Evolutionary conservation across 2,113 vertebrate genomes (phyloP).

Genomic region (Oryzias javanicus): DNA sequence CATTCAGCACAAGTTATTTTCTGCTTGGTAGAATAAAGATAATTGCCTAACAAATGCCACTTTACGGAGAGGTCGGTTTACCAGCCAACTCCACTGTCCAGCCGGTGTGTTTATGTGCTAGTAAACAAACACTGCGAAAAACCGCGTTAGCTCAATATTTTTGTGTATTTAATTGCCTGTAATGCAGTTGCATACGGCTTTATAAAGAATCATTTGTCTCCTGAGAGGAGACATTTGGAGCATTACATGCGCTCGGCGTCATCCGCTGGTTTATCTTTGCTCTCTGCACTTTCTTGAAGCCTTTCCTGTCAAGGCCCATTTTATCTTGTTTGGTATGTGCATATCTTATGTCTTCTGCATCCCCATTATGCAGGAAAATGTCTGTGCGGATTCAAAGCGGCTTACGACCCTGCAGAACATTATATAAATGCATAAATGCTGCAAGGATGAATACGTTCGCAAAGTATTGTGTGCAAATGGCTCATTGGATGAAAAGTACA

Average conservation of each 20-base stretch:
- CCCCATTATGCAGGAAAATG: constrained; percentile 54
- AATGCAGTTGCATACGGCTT: constrained; percentile 20
- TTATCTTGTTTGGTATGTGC: constrained; percentile 57
- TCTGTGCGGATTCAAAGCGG: constrained; percentile 48
- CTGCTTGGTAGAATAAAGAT: constrained; percentile 67
- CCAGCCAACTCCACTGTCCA: constrained; percentile 31
- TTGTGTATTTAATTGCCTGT: constrained; percentile 49
- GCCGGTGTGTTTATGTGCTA: constrained; percentile 24
- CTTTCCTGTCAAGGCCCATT: constrained; percentile 50
- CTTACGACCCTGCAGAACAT: constrained; percentile 49
- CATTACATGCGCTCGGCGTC: constrained; percentile 19
- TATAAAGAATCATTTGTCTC: constrained; percentile 32
- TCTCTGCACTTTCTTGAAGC: constrained; percentile 44
- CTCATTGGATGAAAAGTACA: constrained; percentile 30
- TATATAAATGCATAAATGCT: constrained; percentile 58
- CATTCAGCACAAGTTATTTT: constrained; percentile 60
- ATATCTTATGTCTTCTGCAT: constrained; percentile 43
- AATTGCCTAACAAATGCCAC: constrained; percentile 71
- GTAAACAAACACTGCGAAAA: constrained; percentile 46
- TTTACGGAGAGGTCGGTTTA: constrained; percentile 58
- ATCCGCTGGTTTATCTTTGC: constrained; percentile 40
- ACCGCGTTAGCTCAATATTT: constrained; percentile 21
- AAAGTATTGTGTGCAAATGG: constrained; percentile 38
- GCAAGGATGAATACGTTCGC: constrained; percentile 53
- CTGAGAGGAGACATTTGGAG: constrained; percentile 31